A percentile compares a stretch with the other conserved stretches of the same genome.
These are phyloP conservation scores for Liopterus haemorrhoidalis DNA, from an alignment of 2,888 invertebrate genomes.

Conservation along the genomic window DNA sequence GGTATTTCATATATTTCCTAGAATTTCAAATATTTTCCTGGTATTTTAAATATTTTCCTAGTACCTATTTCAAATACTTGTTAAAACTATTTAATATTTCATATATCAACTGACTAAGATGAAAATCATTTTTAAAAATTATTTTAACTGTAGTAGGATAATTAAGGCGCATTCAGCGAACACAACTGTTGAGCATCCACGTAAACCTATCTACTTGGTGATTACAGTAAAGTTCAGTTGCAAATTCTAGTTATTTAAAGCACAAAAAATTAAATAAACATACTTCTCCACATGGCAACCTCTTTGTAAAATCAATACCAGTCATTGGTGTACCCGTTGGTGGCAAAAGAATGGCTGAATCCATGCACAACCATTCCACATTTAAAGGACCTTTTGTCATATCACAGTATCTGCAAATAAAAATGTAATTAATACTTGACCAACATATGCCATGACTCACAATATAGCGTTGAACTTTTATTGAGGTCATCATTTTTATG, in stretches of 20 bases:
- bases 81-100: no score
- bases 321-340: slow-evolving; percentile 95
- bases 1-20: no score
- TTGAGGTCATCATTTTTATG: background rate
- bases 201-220: background rate
- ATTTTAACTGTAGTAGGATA: no score
- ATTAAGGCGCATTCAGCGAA: no score
- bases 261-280: slow-evolving; percentile 35
- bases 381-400: slow-evolving; percentile 80
- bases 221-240: background rate
- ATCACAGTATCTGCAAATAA: slow-evolving; percentile 67
- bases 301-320: slow-evolving; percentile 87
- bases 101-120: background rate
- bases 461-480: no score
- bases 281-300: slow-evolving; percentile 95
- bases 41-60: no score
- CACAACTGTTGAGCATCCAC: background rate
- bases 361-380: slow-evolving; percentile 95
- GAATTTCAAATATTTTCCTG: no score
- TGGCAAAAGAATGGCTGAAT: slow-evolving; percentile 87
- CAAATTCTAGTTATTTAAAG: slow-evolving; percentile 3
- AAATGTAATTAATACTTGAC: background rate
- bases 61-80: no score
- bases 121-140: no score
- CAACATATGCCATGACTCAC: background rate